A percentile compares a stretch with the other conserved stretches of the same genome.
phyloP scores from a whole-genome alignment of 2,888 invertebrate species.

The Cryptus armator region DNA sequence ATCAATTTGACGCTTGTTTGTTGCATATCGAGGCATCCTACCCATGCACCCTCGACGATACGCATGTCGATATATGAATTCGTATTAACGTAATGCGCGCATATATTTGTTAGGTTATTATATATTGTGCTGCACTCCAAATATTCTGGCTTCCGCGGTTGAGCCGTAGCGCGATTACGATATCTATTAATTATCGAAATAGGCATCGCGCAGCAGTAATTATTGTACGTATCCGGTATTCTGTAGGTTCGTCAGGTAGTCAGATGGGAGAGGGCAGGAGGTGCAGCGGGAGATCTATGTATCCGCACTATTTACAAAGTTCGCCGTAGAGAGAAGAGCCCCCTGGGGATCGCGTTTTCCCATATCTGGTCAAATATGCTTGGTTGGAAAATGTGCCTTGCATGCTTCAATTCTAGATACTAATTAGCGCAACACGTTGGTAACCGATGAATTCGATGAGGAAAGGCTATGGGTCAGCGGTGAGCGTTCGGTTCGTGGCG shows the following conservation, averaged over 20 bases:
- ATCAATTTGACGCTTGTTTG: background rate
- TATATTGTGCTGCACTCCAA: background rate
- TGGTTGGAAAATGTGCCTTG: constrained; percentile 20
- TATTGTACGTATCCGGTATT: constrained; percentile 73
- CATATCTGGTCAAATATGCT: constrained; percentile 52
- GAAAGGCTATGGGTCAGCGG: constrained; percentile 4
- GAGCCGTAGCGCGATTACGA: constrained; percentile 47
- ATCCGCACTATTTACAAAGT: constrained; percentile 34
- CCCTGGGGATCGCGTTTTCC: constrained; percentile 27
- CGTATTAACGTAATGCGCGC: background rate
- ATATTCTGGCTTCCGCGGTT: background rate
- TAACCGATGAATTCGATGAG: constrained; percentile 29
- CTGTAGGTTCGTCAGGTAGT: constrained; percentile 28
- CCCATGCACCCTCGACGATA: background rate
- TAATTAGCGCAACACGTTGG: constrained; percentile 64
- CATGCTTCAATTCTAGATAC: constrained; percentile 50
- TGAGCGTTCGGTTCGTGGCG: constrained; percentile 26
- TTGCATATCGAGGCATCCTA: background rate
- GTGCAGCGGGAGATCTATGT: no score
- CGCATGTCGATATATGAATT: background rate
- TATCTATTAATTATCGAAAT: constrained; percentile 78
- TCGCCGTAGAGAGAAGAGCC: background rate
- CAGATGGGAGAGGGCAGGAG: background rate
- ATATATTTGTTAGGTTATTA: background rate
- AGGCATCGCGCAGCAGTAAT: constrained; percentile 73